These are phyloP conservation scores for Philereme transversata DNA, from an alignment of 2,888 invertebrate genomes.

Conservation along the genomic window DNA sequence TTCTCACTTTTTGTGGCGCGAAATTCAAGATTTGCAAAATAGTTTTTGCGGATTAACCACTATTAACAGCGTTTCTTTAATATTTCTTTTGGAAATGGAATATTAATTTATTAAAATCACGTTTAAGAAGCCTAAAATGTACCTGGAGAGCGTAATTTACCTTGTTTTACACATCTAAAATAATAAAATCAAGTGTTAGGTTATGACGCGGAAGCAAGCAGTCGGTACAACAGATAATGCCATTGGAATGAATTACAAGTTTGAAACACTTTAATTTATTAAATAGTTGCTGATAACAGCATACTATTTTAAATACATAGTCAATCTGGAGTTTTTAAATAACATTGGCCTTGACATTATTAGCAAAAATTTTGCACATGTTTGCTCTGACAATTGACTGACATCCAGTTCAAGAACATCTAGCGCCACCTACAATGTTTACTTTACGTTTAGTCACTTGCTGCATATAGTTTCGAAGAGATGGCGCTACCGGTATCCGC, in stretches of 20 bases:
- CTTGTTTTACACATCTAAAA: slow-evolving; percentile 24
- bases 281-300: slow-evolving; percentile 8
- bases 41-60: slow-evolving; percentile 9
- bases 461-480: slow-evolving; percentile 43
- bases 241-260: slow-evolving; percentile 2
- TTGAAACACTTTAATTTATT: not conserved
- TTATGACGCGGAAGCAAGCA: slow-evolving; percentile 63
- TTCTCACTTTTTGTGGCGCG: slow-evolving; percentile 68
- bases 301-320: slow-evolving; percentile 1
- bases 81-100: not conserved
- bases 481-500: slow-evolving; percentile 58
- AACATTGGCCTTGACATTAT: slow-evolving; percentile 79
- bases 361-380: slow-evolving; percentile 71
- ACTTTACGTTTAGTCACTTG: slow-evolving; percentile 26
- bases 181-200: slow-evolving; percentile 55
- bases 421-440: slow-evolving; percentile 50
- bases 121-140: not conserved
- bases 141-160: not conserved
- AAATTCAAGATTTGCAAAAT: slow-evolving; percentile 72
- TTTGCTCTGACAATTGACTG: slow-evolving; percentile 42
- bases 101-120: slow-evolving; percentile 44
- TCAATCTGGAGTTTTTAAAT: slow-evolving; percentile 14
- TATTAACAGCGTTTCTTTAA: not conserved
- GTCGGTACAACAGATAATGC: slow-evolving; percentile 20
- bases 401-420: slow-evolving; percentile 3